Evolutionary conservation across 2,113 vertebrate species (phyloP).

Genomic region (Cyprinodon brontotheroides): DNA sequence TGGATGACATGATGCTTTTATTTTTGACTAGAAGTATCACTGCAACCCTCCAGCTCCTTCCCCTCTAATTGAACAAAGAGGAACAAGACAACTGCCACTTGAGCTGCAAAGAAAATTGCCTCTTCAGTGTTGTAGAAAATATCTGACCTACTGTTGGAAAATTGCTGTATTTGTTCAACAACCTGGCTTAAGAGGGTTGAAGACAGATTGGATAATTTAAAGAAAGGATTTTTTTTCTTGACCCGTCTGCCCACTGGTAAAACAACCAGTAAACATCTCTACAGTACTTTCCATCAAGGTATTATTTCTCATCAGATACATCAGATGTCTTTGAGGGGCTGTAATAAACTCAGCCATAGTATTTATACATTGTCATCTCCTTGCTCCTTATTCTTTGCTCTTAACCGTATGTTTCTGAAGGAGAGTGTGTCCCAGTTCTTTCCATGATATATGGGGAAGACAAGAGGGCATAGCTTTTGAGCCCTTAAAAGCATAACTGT

Average conservation of each 20-base stretch:
- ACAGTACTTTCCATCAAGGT: conserved; percentile 25
- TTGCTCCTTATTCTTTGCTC: not conserved
- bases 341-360: conserved; percentile 11
- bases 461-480: not conserved
- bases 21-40: conserved; percentile 73
- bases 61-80: conserved; percentile 74
- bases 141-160: conserved; percentile 50
- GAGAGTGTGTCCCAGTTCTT: not conserved
- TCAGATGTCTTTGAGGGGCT: conserved; percentile 10
- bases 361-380: not conserved
- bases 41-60: conserved; percentile 48
- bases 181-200: conserved; percentile 38
- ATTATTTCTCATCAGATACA: conserved; percentile 11
- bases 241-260: conserved; percentile 34
- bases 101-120: conserved; percentile 69
- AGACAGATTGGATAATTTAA: conserved; percentile 55
- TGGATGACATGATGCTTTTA: conserved; percentile 77
- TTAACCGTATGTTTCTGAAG: not conserved
- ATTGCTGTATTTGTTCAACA: conserved; percentile 35
- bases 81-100: conserved; percentile 74
- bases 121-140: conserved; percentile 59
- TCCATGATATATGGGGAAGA: not conserved
- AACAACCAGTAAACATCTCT: conserved; percentile 34
- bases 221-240: conserved; percentile 46
- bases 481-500: not conserved